A percentile compares a stretch with the other conserved stretches of the same genome.
Conservation (phyloP, 2,113 vertebrate genomes). For the Furnarius figulus region DNA sequence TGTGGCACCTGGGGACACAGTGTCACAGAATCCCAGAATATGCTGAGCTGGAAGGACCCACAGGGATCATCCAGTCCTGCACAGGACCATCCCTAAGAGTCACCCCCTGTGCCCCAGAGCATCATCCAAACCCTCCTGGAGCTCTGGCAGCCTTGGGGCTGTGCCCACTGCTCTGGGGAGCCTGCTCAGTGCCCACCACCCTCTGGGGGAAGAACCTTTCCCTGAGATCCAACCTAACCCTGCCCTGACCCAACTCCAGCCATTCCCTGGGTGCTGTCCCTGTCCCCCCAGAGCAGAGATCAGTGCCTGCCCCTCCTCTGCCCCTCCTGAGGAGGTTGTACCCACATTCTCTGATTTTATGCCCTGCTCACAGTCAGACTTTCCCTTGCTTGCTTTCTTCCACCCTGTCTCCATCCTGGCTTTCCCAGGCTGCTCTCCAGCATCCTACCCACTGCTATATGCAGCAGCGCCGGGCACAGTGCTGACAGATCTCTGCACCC, state of each 20-base stretch:
- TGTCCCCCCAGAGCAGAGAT: background rate
- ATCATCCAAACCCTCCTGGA: background rate
- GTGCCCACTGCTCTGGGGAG: background rate
- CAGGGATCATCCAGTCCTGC: background rate
- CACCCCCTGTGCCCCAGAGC: background rate
- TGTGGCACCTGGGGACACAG: background rate
- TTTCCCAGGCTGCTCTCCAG: background rate
- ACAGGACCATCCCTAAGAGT: background rate
- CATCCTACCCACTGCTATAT: background rate
- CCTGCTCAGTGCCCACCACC: background rate
- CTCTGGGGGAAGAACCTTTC: background rate
- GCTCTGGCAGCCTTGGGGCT: background rate
- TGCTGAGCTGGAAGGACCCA: background rate
- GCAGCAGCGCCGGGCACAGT: background rate
- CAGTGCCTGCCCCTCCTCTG: background rate
- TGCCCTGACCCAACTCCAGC: background rate
- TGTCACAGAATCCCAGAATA: background rate
- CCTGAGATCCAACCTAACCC: background rate
- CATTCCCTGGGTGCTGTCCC: background rate
- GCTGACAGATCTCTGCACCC: conserved; percentile 1
- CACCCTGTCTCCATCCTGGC: background rate
- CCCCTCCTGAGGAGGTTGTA: background rate
- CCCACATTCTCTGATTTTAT: background rate
- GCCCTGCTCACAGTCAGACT: background rate
- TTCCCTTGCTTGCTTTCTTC: background rate